Evolutionary conservation across 2,797 vertebrate species (phyloP).

Genomic region (Threskiornis aethiopicus): DNA sequence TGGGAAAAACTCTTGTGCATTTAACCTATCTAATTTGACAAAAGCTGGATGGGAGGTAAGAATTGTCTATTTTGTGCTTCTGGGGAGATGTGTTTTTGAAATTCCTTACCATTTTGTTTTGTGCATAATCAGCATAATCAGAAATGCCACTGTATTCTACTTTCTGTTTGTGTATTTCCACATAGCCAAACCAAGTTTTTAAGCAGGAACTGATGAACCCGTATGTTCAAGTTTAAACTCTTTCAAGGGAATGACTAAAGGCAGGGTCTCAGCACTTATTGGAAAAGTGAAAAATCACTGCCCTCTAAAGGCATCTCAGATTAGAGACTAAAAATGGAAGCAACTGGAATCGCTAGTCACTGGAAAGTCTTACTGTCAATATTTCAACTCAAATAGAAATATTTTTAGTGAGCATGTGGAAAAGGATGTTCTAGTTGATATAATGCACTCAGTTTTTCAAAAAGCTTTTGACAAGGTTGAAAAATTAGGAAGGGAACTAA

Average conservation of each 20-base stretch:
- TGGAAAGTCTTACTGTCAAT: not conserved
- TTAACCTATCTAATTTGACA: not conserved
- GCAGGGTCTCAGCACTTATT: not conserved
- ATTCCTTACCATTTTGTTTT: not conserved
- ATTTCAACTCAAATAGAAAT: conserved; percentile 9
- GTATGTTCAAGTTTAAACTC: not conserved
- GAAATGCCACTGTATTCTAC: not conserved
- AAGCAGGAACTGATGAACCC: not conserved
- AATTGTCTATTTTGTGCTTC: not conserved
- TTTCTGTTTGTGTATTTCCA: not conserved
- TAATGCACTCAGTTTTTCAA: not conserved
- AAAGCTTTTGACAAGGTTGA: not conserved
- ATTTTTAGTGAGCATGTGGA: not conserved
- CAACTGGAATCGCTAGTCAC: not conserved
- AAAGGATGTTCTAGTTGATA: not conserved
- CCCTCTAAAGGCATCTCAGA: not conserved
- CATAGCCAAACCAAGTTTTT: not conserved
- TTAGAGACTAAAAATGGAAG: not conserved
- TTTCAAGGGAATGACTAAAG: not conserved
- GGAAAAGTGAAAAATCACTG: not conserved
- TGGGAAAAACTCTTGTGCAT: not conserved
- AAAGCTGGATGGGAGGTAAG: not conserved
- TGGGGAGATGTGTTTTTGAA: not conserved
- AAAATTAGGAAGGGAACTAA: not conserved
- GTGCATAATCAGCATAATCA: not conserved